Evolutionary conservation across 2,888 invertebrate genomes (phyloP), one percentile per base, ranked within the genome.

Genomic region (Ophioninae sp.): DNA sequence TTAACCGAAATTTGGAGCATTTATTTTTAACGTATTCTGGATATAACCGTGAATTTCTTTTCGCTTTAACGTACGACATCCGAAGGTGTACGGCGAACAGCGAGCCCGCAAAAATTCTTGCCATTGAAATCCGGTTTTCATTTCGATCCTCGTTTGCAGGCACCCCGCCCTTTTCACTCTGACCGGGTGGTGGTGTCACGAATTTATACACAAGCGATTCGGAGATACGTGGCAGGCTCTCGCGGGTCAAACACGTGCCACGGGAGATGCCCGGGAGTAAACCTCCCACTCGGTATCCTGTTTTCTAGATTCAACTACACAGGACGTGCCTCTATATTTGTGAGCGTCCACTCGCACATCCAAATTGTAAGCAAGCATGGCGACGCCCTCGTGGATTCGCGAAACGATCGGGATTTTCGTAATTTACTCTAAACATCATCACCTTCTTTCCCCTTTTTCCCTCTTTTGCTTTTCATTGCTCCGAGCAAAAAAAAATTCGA

Each of bases 241-340:
- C 74, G 64, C 83, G 78, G 83, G 83, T 84, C 83, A 84, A 75
- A 84, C 83, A 84, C 83, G 83, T 81, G 83, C 83, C 79, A 17
- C 51, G 73, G 81, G 65, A 76, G 79, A 77, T 58, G 68, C 81
- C 82, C 82, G 81, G 74, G 80, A 78, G 83, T 78, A 81, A 79
- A 81, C 79, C 59, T 68, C 65, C 64, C 37, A 56, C 77, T 39
- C 67, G 37, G 63, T 61, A 51, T 67, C 79, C 37, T 44, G 68
- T 81, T 82, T 71, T 79, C 69, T 75, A 51, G 71, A 79, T 74
- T 58, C 58, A 67, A 69, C 64, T 61, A 17, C 13, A 73, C 64
- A 51, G 56, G 20, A 39, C 58, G 58, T 23, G 30, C 30, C 58
- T 22, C 20, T 8, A 1, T 59, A 22, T 59, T 9, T 7, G 22